A percentile compares a stretch with the other conserved stretches of the same genome.
These are phyloP conservation scores for Cassiopea xamachana DNA, from an alignment of 30 jellyfish, hydroid and myxozoan genomes.

Conservation along the genomic window DNA sequence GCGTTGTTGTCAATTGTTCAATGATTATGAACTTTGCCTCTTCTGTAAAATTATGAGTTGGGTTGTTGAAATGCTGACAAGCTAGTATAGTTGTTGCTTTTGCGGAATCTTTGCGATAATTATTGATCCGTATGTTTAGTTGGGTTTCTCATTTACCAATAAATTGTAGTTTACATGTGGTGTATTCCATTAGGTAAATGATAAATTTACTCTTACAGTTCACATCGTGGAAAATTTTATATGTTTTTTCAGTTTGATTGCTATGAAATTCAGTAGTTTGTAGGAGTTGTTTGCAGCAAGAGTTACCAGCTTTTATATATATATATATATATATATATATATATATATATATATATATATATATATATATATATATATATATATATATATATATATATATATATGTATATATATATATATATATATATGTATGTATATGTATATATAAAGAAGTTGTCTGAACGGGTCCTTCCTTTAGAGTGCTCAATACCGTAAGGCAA, in stretches of 20 bases:
- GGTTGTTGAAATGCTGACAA: neutral
- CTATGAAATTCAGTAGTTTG: slow-evolving; percentile 1
- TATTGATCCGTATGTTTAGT: neutral
- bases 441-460: too few relatives aligned
- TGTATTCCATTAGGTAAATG: slow-evolving; percentile 4
- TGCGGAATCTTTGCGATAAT: slow-evolving; percentile 1
- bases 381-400: too few relatives aligned
- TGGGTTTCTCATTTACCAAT: slow-evolving; percentile 4
- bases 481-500: too few relatives aligned
- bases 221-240: slow-evolving; percentile 13
- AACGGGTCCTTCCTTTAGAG: too few relatives aligned
- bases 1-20: neutral
- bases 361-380: too few relatives aligned
- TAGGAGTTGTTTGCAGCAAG: slow-evolving; percentile 15
- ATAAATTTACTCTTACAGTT: too few relatives aligned
- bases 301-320: slow-evolving; percentile 21
- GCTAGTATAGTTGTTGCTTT: neutral
- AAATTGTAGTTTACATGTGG: neutral
- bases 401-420: too few relatives aligned
- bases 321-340: too few relatives aligned
- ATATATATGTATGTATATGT: too few relatives aligned
- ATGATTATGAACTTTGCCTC: neutral
- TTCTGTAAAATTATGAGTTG: neutral
- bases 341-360: too few relatives aligned
- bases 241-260: neutral